phyloP scores from a whole-genome alignment of 2,113 vertebrate species.

The Vulpes ferrilata region DNA sequence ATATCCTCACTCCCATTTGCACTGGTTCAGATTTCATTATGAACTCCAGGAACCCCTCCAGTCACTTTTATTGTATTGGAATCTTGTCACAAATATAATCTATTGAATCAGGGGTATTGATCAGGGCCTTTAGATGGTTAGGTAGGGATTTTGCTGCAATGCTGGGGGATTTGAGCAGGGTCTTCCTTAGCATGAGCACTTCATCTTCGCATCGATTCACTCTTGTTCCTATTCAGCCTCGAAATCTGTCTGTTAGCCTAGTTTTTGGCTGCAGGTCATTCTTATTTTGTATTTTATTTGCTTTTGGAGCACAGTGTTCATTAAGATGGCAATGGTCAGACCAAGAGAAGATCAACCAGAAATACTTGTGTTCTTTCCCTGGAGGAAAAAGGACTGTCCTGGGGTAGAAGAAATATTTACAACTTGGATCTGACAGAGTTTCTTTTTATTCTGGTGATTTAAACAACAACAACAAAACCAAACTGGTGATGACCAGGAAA shows the following conservation, averaged over 20 bases:
- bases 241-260: not conserved
- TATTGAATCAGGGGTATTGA: not conserved
- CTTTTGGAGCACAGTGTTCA: not conserved
- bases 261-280: not conserved
- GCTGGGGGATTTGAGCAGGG: not conserved
- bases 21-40: not conserved
- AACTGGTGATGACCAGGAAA: not conserved
- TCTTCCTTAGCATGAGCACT: not conserved
- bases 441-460: not conserved
- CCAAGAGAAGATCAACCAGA: constrained; percentile 42
- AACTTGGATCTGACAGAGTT: not conserved
- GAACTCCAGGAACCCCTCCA: not conserved
- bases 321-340: not conserved
- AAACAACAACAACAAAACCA: not conserved
- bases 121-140: not conserved
- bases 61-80: not conserved
- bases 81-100: not conserved
- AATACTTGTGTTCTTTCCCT: constrained; percentile 6
- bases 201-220: not conserved
- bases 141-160: not conserved
- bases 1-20: not conserved
- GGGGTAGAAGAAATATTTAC: rapidly evolving
- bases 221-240: not conserved
- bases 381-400: not conserved
- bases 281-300: not conserved